phyloP scores from a whole-genome alignment of 2,888 invertebrate genomes.

The Fissipunctia ypsillon region DNA sequence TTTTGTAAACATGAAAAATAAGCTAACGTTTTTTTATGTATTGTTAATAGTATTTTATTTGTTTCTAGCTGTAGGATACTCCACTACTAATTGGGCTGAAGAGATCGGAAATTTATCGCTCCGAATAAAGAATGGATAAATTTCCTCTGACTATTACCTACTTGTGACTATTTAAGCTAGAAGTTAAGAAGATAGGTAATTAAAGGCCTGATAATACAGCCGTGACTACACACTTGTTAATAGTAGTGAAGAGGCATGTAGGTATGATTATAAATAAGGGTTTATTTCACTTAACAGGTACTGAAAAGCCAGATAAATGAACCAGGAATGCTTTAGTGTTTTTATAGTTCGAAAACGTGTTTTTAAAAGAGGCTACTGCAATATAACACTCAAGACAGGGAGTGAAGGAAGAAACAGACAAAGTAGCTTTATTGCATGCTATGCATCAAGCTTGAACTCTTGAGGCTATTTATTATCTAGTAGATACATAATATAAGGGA shows the following conservation, averaged over 20 bases:
- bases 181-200: background rate
- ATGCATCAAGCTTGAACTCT: background rate
- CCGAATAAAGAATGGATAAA: constrained; percentile 8
- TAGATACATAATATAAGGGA: background rate
- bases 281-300: background rate
- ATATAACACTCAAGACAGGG: background rate
- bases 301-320: background rate
- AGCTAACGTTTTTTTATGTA: background rate
- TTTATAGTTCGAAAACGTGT: constrained; percentile 16
- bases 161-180: background rate
- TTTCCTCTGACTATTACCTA: constrained; percentile 7
- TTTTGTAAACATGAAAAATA: background rate
- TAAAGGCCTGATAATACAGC: too few relatives aligned
- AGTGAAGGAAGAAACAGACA: background rate
- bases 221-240: background rate
- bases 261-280: background rate
- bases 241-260: too few relatives aligned
- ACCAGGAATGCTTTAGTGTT: background rate
- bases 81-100: constrained; percentile 38
- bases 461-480: too few relatives aligned
- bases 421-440: background rate
- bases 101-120: constrained; percentile 9
- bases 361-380: background rate
- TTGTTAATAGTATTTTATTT: constrained; percentile 17
- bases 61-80: constrained; percentile 21